phyloP scores from a whole-genome alignment of 2,888 invertebrate species.

The Acronicta leporina region DNA sequence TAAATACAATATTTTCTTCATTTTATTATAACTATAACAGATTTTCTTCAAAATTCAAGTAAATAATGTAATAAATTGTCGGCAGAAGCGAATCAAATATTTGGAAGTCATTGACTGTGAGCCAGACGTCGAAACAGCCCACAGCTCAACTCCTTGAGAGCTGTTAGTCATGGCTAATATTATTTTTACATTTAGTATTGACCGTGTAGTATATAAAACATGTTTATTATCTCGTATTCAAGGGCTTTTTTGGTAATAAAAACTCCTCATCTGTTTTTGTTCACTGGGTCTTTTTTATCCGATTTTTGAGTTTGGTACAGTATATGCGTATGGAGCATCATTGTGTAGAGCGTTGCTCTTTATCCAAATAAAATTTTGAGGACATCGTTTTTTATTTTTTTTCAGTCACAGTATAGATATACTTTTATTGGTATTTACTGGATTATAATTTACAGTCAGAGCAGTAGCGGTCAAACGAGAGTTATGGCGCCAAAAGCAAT shows the following conservation, averaged over 20 bases:
- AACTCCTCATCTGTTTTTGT: neutral
- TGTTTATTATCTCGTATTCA: slow-evolving; percentile 39
- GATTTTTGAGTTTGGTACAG: neutral
- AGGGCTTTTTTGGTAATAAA: slow-evolving; percentile 24
- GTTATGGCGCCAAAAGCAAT: too few relatives aligned
- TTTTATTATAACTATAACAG: slow-evolving; percentile 51
- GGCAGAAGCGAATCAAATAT: slow-evolving; percentile 39
- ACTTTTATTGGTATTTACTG: too few relatives aligned
- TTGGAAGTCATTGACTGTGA: slow-evolving; percentile 50
- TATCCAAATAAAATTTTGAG: too few relatives aligned
- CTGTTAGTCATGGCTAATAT: slow-evolving; percentile 52
- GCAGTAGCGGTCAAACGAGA: too few relatives aligned
- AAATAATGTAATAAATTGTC: slow-evolving; percentile 36
- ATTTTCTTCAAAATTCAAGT: slow-evolving; percentile 31
- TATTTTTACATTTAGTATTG: slow-evolving; percentile 46
- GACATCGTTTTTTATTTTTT: too few relatives aligned
- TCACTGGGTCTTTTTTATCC: neutral
- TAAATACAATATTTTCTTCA: slow-evolving; percentile 54
- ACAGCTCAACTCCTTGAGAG: slow-evolving; percentile 44
- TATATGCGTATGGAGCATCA: too few relatives aligned
- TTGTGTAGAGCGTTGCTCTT: too few relatives aligned
- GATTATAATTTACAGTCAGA: too few relatives aligned
- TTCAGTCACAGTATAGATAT: too few relatives aligned
- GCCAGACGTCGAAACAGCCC: slow-evolving; percentile 44
- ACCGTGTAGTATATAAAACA: slow-evolving; percentile 38